Percentiles rank a stretch among this genome's conserved stretches.
Conservation (phyloP, 2,113 vertebrate genomes). For the Microtus ochrogaster region DNA sequence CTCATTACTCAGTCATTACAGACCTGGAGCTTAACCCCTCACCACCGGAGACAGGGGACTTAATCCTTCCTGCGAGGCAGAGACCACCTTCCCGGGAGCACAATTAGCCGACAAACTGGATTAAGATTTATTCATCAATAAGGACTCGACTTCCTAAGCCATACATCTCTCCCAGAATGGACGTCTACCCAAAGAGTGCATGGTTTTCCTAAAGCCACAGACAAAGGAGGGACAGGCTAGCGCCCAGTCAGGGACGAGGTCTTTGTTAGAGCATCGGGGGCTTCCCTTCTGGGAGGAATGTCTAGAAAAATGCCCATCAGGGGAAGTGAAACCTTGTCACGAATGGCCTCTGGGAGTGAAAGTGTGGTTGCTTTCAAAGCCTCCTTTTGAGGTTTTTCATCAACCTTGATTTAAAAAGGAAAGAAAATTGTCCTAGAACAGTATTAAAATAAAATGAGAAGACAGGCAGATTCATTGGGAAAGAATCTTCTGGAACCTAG, state of each 20-base stretch:
- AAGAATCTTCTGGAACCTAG: conserved; percentile 14
- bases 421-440: conserved; percentile 11
- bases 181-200: conserved; percentile 36
- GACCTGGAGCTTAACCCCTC: conserved; percentile 71
- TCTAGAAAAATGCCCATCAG: conserved; percentile 45
- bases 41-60: conserved; percentile 62
- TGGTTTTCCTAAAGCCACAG: conserved; percentile 14
- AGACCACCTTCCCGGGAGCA: conserved; percentile 36
- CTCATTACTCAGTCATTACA: conserved; percentile 78
- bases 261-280: conserved; percentile 44
- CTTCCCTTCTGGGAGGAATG: neutral
- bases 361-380: neutral
- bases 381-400: neutral
- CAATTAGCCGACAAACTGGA: conserved; percentile 78
- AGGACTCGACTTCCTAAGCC: conserved; percentile 72
- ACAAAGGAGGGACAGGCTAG: conserved; percentile 51
- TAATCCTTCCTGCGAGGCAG: conserved; percentile 73
- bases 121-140: conserved; percentile 75
- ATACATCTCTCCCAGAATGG: conserved; percentile 39
- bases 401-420: conserved; percentile 26
- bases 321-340: neutral
- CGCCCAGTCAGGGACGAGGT: neutral
- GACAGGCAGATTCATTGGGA: conserved; percentile 16
- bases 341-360: neutral
- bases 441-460: conserved; percentile 35